Evolutionary conservation across 1,140 invertebrate species (phyloP).

Genomic region (Cryptotermes secundus): DNA sequence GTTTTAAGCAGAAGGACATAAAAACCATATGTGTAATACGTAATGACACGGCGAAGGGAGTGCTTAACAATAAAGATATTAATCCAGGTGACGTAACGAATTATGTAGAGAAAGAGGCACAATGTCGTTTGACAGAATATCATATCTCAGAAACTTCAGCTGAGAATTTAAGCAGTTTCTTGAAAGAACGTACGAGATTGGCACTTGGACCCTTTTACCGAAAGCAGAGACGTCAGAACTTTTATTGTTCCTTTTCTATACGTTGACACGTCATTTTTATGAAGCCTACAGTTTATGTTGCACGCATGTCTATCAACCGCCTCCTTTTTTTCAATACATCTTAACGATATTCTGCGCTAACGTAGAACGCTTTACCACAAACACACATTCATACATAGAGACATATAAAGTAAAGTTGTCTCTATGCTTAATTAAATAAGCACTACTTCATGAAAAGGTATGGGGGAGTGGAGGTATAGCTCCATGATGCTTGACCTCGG

Average conservation of each 20-base stretch:
- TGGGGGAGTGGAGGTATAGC: too few species aligned
- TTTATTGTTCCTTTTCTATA: background rate
- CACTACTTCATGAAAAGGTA: too few species aligned
- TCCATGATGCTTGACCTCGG: too few species aligned
- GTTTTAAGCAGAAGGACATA: conserved; percentile 17
- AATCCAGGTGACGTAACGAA: too few species aligned
- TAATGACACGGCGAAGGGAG: too few species aligned
- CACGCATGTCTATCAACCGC: background rate
- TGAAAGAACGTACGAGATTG: background rate
- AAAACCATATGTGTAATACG: background rate
- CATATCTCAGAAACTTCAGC: too few species aligned
- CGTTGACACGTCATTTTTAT: conserved; percentile 11
- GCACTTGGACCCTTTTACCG: background rate
- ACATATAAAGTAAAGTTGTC: too few species aligned
- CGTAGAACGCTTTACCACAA: background rate
- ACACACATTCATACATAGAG: background rate
- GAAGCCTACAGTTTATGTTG: background rate
- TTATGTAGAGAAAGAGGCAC: too few species aligned
- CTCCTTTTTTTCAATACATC: background rate
- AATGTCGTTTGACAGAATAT: too few species aligned
- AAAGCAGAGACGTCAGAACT: background rate
- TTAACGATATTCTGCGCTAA: background rate
- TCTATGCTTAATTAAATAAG: too few species aligned
- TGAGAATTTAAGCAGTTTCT: too few species aligned
- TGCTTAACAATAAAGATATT: too few species aligned